Conservation (phyloP, 2,888 invertebrate genomes). For the Acleris sparsana region DNA sequence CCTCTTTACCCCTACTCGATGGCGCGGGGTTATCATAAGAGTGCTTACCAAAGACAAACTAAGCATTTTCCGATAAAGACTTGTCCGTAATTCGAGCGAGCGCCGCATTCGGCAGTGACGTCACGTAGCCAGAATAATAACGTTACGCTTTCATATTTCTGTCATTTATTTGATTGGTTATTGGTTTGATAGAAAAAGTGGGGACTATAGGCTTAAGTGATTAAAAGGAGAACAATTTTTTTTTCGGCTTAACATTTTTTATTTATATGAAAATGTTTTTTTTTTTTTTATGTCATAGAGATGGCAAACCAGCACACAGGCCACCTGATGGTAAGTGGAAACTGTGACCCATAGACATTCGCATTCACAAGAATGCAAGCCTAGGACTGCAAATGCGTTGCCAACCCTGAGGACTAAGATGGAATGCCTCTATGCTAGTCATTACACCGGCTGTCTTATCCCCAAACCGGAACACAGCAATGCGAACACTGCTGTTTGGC, state of each 20-base stretch:
- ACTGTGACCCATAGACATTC: too few species aligned
- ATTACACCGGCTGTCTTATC: too few species aligned
- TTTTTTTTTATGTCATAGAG: too few species aligned
- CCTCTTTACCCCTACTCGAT: conserved; percentile 15
- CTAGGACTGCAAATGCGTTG: too few species aligned
- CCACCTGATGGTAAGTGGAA: too few species aligned
- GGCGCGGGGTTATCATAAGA: conserved; percentile 51
- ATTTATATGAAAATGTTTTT: too few species aligned
- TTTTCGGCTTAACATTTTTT: background rate
- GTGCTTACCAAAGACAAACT: conserved; percentile 53
- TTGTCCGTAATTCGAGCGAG: conserved; percentile 47
- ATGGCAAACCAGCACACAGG: too few species aligned
- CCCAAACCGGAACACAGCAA: too few species aligned
- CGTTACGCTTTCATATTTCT: conserved; percentile 32
- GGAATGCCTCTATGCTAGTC: too few species aligned
- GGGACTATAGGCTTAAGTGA: background rate
- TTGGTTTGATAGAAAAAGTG: conserved; percentile 2
- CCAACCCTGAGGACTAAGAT: too few species aligned
- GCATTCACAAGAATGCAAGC: too few species aligned
- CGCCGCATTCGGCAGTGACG: conserved; percentile 43
- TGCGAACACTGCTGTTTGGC: too few species aligned
- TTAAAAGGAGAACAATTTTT: background rate
- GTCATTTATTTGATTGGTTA: conserved; percentile 17
- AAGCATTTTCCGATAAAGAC: conserved; percentile 58
- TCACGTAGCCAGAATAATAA: conserved; percentile 49